These are phyloP conservation scores for Brachypodius melanocephalos DNA, from an alignment of 2,113 vertebrate species.

Conservation along the genomic window DNA sequence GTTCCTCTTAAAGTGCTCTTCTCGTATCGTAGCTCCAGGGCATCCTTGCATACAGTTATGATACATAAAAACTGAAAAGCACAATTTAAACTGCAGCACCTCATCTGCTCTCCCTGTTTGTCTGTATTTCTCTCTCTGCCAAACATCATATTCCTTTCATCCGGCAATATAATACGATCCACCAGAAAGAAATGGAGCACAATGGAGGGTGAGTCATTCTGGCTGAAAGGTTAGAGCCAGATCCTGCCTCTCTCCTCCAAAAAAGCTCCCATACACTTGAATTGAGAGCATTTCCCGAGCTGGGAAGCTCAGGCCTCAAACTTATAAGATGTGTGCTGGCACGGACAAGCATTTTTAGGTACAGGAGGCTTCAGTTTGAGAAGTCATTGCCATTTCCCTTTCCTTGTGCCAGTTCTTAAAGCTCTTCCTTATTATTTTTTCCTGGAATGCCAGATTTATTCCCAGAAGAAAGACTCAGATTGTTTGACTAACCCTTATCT, in stretches of 20 bases:
- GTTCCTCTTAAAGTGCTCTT: slow-evolving; percentile 61
- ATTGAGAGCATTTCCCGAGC: neutral
- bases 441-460: neutral
- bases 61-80: slow-evolving; percentile 45
- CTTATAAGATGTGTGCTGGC: neutral
- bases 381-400: neutral
- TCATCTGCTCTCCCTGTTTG: slow-evolving; percentile 45
- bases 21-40: slow-evolving; percentile 54
- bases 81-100: slow-evolving; percentile 52
- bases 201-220: slow-evolving; percentile 47
- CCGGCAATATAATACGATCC: slow-evolving; percentile 16
- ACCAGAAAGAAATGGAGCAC: slow-evolving; percentile 36
- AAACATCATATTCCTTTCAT: slow-evolving; percentile 43
- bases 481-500: neutral
- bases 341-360: neutral
- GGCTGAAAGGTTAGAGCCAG: slow-evolving; percentile 13
- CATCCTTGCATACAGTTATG: slow-evolving; percentile 61
- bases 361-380: neutral
- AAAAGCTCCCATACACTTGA: neutral
- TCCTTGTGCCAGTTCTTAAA: neutral
- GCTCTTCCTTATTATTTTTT: neutral
- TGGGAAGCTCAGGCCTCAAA: neutral
- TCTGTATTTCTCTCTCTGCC: slow-evolving; percentile 49
- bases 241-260: neutral
- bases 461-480: neutral